Conservation (phyloP, 2,888 invertebrate species). For the Athalia rosae region DNA sequence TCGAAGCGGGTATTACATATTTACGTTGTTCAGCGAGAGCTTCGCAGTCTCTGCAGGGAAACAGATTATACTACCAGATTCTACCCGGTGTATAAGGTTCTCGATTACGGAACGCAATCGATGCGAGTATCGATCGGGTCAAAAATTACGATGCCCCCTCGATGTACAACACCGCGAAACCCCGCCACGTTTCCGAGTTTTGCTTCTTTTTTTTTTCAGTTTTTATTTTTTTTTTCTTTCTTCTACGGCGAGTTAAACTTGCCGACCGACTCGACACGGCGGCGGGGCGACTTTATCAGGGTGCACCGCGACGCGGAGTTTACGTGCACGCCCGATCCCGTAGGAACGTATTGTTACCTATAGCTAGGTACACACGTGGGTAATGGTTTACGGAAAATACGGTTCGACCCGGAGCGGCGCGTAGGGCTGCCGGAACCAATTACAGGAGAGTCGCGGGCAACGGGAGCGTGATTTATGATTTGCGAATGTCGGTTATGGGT, state of each 20-base stretch:
- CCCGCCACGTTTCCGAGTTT: background rate
- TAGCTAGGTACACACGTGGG: background rate
- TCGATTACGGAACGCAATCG: slow-evolving; percentile 24
- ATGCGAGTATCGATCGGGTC: slow-evolving; percentile 11
- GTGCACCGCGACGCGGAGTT: background rate
- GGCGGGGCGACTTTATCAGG: background rate
- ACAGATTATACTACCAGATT: slow-evolving; percentile 41
- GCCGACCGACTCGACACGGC: background rate
- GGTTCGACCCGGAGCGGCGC: background rate
- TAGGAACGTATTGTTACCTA: background rate
- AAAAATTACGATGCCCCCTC: slow-evolving; percentile 17
- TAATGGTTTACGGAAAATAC: slow-evolving; percentile 5
- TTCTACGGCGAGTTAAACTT: background rate
- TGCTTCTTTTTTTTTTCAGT: no score
- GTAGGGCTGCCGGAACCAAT: slow-evolving; percentile 33
- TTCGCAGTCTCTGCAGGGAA: slow-evolving; percentile 10
- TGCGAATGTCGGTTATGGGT: slow-evolving; percentile 18
- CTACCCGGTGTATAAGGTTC: background rate
- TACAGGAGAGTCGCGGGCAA: slow-evolving; percentile 9
- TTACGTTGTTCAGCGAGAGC: slow-evolving; percentile 34
- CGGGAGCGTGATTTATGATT: slow-evolving; percentile 24
- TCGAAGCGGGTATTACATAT: slow-evolving; percentile 43
- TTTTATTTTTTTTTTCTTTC: background rate
- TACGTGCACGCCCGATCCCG: background rate
- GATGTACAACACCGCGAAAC: background rate